Evolutionary conservation across 2,888 invertebrate species (phyloP), one percentile per base, ranked within the genome.

Genomic region (Callyntrura sp.): DNA sequence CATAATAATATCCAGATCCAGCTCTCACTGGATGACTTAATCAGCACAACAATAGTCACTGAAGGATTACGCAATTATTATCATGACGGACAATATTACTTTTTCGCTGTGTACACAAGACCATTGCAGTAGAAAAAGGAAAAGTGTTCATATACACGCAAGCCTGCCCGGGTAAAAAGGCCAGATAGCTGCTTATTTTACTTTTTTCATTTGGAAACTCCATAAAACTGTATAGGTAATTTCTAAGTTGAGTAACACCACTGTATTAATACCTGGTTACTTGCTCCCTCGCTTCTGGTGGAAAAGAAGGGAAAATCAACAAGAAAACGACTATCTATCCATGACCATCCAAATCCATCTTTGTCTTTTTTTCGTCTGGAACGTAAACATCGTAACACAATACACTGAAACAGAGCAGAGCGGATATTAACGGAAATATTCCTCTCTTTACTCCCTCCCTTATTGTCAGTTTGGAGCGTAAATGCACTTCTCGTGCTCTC

Each of bases 371-470:
- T n/a, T 62, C 17, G 6, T 70, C 35, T 70, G 73, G 45, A 17
- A 65, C n/a, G 5, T 45, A n/a, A n/a, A n/a, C n/a, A n/a, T n/a
- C n/a, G n/a, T n/a, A n/a, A n/a, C 14, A 60, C 20, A 73, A 73
- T 48, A 48, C 43, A 73, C 45, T 45, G 5, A n/a, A 73, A 6
- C 2, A 65, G 43, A 45, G n/a, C 73, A 45, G 11, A 73, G 28
- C 65, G 73, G 73, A 73, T 73, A 73, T 73, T 73, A 73, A 73
- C 73, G 73, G 73, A 73, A 73, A 73, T 73, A 73, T 43, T 73
- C 45, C 48, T 73, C 43, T 23, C 25, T 51, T 51, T n/a, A n/a
- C n/a, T n/a, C n/a, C n/a, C n/a, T 76, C 51, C 48, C 76, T 51
- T 76, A 20, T 76, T 76, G 76, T 76, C 76, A 76, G 76, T 76